Percentiles rank a stretch among this genome's conserved stretches.
Conservation (phyloP, 2,797 vertebrate genomes). For the Rhinella marina region DNA sequence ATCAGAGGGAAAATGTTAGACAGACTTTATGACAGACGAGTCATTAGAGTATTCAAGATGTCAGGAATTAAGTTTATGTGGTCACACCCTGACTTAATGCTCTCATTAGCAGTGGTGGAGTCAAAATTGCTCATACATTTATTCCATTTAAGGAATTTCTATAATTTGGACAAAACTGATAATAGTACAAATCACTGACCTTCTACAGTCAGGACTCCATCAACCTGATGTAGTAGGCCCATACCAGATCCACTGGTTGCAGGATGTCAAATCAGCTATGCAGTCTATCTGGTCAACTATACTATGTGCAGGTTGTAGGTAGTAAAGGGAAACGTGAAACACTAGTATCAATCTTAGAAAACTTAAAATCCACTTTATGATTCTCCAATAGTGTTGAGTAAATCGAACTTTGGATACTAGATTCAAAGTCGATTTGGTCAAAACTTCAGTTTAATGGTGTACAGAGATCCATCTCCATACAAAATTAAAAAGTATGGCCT, state of each 20-base stretch:
- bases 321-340: too few species aligned
- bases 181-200: neutral
- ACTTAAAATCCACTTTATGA: too few species aligned
- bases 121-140: neutral
- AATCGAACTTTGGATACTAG: too few species aligned
- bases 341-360: too few species aligned
- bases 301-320: too few species aligned
- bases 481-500: too few species aligned
- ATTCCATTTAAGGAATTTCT: conserved; percentile 7
- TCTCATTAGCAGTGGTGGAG: conserved; percentile 22
- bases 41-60: conserved; percentile 18
- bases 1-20: conserved; percentile 26
- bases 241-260: neutral
- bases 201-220: neutral
- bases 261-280: too few species aligned
- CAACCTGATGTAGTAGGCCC: neutral
- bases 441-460: too few species aligned
- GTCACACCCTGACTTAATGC: neutral
- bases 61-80: conserved; percentile 18
- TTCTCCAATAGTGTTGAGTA: too few species aligned
- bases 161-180: neutral
- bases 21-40: neutral
- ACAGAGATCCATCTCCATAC: too few species aligned
- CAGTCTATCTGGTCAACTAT: too few species aligned
- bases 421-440: too few species aligned